These are phyloP conservation scores for Zophobas atratus DNA, from an alignment of 1,140 invertebrate genomes.

Conservation along the genomic window DNA sequence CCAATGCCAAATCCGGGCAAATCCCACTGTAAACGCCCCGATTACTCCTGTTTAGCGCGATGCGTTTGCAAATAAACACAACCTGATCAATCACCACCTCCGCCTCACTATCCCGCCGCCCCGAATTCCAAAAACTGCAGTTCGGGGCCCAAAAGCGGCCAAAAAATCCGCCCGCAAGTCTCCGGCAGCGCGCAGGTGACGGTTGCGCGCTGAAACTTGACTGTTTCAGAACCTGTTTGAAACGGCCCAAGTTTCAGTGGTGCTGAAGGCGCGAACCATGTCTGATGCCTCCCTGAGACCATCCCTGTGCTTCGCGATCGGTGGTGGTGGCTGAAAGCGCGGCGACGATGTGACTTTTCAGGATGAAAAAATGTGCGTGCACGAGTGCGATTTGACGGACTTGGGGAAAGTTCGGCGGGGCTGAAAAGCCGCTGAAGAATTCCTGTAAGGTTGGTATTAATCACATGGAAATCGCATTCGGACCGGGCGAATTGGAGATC, in stretches of 20 bases:
- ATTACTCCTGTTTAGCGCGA: not conserved
- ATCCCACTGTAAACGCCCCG: not conserved
- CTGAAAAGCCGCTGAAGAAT: not conserved
- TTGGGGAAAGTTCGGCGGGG: not conserved
- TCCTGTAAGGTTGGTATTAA: not conserved
- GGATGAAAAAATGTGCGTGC: slow-evolving; percentile 19
- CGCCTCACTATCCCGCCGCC: too few relatives aligned
- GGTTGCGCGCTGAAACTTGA: slow-evolving; percentile 38
- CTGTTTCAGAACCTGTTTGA: slow-evolving; percentile 29
- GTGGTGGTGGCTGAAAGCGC: not conserved
- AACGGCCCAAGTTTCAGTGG: slow-evolving; percentile 28
- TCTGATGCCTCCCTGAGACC: slow-evolving; percentile 16
- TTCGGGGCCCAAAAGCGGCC: not conserved
- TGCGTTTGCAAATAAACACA: not conserved
- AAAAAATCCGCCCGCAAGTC: slow-evolving; percentile 2
- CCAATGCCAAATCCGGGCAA: not conserved
- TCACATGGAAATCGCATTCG: not conserved
- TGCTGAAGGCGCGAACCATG: slow-evolving; percentile 14
- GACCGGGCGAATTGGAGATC: not conserved
- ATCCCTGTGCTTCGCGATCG: not conserved
- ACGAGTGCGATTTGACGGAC: not conserved
- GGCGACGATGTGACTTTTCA: slow-evolving; percentile 25
- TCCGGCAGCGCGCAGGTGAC: slow-evolving; percentile 41
- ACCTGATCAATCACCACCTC: not conserved
- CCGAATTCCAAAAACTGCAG: too few relatives aligned